These are phyloP conservation scores for Galeopsomyia nigrocyanea DNA, from an alignment of 2,888 invertebrate genomes.

Conservation along the genomic window DNA sequence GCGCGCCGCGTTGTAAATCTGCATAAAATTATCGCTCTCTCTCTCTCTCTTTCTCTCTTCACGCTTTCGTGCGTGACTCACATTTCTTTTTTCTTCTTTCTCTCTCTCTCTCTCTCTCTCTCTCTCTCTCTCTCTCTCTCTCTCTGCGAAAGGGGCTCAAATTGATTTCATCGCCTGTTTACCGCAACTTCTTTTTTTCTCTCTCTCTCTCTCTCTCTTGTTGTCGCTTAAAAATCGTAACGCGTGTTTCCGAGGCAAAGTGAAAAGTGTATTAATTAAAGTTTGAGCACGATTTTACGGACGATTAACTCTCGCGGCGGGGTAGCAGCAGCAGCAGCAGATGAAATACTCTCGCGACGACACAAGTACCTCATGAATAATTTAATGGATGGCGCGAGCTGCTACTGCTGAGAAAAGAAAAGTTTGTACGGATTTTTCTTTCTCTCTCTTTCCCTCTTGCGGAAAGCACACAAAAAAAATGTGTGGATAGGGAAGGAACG, in stretches of 20 bases:
- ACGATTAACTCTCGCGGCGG: constrained; percentile 31
- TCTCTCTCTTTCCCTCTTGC: constrained; percentile 11
- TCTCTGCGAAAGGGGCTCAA: too few species aligned
- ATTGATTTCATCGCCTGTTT: not conserved
- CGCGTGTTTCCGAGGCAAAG: not conserved
- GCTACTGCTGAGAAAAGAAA: constrained; percentile 47
- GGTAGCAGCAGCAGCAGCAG: too few species aligned
- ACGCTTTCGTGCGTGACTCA: not conserved
- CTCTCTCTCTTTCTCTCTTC: too few species aligned
- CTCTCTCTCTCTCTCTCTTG: too few species aligned
- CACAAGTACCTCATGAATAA: constrained; percentile 58
- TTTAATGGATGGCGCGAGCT: constrained; percentile 55
- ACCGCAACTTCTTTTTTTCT: not conserved
- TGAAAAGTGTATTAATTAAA: constrained; percentile 27
- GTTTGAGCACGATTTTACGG: constrained; percentile 29
- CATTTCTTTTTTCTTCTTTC: not conserved
- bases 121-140: not conserved
- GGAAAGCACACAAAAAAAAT: not conserved
- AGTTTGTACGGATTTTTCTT: constrained; percentile 43
- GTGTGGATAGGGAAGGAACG: too few species aligned
- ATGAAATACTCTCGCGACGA: not conserved
- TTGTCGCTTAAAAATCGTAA: not conserved
- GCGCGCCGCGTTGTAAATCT: constrained; percentile 12
- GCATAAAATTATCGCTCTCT: constrained; percentile 30
- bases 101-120: not conserved